Percentiles rank a stretch among this genome's conserved stretches.
Conservation (phyloP, 1,140 invertebrate genomes). For the Xylocopa sonorina region DNA sequence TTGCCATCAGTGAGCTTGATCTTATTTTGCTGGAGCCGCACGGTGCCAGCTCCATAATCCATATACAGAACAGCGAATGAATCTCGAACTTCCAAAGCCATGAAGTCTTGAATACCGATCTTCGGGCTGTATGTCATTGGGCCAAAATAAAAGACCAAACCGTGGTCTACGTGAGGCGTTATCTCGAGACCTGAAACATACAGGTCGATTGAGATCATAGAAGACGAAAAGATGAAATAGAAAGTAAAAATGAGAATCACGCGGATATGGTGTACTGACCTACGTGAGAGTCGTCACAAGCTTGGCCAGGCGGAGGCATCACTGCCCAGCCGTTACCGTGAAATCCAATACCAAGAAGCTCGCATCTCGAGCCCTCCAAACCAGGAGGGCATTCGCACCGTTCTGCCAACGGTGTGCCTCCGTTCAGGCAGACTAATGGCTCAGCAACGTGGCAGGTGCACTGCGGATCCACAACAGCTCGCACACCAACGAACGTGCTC, state of each 20-base stretch:
- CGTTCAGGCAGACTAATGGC: conserved; percentile 86
- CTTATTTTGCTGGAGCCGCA: conserved; percentile 87
- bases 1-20: conserved; percentile 90
- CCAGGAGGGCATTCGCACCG: conserved; percentile 86
- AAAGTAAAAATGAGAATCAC: too few species aligned
- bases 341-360: conserved; percentile 93
- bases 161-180: conserved; percentile 87
- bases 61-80: conserved; percentile 93
- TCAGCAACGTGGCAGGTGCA: conserved; percentile 86
- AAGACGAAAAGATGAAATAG: background rate
- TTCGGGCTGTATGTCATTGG: conserved; percentile 87
- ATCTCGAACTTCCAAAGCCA: conserved; percentile 93
- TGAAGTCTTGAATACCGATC: conserved; percentile 91
- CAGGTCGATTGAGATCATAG: background rate
- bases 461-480: conserved; percentile 88
- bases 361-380: conserved; percentile 94
- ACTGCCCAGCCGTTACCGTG: conserved; percentile 93
- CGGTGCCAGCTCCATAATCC: conserved; percentile 94
- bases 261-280: conserved; percentile 53
- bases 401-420: conserved; percentile 85
- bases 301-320: conserved; percentile 89
- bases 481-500: conserved; percentile 94
- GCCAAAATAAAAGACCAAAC: conserved; percentile 95
- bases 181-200: conserved; percentile 85
- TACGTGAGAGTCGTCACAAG: conserved; percentile 90